Percentiles rank a stretch among this genome's conserved stretches.
phyloP scores from a whole-genome alignment of 1,140 invertebrate genomes.

The Oryctes rhinoceros region DNA sequence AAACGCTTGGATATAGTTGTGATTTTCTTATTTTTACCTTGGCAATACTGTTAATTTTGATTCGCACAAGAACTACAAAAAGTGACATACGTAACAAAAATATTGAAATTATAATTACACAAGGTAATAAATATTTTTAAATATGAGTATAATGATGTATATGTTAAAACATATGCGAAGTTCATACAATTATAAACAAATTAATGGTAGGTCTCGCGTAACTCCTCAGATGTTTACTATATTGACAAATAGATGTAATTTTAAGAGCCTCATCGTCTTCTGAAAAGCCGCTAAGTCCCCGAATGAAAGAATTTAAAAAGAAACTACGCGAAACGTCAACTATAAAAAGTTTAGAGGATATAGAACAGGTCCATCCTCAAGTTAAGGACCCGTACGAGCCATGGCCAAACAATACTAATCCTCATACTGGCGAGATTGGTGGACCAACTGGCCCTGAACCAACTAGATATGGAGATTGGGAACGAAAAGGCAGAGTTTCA shows the following conservation, averaged over 20 bases:
- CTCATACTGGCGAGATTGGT: conserved; percentile 91
- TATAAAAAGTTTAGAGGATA: conserved; percentile 66
- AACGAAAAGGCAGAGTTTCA: conserved; percentile 94
- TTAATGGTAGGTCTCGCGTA: conserved; percentile 27
- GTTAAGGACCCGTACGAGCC: conserved; percentile 87
- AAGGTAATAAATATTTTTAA: not conserved
- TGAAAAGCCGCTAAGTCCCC: conserved; percentile 49
- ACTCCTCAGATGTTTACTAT: not conserved
- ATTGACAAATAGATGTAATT: conserved; percentile 15
- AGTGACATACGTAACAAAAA: not conserved
- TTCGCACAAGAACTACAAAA: no score
- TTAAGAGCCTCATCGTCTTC: conserved; percentile 20
- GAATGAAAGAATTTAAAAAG: conserved; percentile 67
- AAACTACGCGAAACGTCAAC: conserved; percentile 71
- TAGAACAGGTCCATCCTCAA: conserved; percentile 69
- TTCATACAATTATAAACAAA: conserved; percentile 40
- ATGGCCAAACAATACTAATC: conserved; percentile 90
- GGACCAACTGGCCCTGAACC: conserved; percentile 97
- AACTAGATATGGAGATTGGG: conserved; percentile 99
- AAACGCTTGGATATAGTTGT: no score
- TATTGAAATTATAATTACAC: no score
- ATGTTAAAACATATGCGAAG: conserved; percentile 45
- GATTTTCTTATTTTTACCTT: no score
- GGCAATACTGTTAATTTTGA: no score
- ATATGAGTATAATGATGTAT: conserved; percentile 54